Base-by-base conservation (phyloP, 2,113 vertebrate species). In the Climacteris rufus region DNA sequence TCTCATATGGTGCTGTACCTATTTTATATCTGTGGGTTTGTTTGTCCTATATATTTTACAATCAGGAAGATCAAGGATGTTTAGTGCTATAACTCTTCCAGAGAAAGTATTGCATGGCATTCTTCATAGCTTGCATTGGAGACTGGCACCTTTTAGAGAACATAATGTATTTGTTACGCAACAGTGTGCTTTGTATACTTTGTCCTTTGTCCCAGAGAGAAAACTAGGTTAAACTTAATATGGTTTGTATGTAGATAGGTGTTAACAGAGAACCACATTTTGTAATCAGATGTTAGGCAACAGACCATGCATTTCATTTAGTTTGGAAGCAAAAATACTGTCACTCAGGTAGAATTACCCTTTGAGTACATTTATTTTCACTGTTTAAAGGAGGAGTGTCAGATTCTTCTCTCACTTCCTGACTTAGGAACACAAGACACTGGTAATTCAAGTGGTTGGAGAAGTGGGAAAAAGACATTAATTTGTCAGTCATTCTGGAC, bases 161-260 rank as follows among this genome's bases (percentile, higher is more conserved):
- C 74, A 45, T 22, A 42, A 79, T 72, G 37, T 83, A 49, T 93
- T 86, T 71, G 60, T 96, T 95, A 68, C 80, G 63, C 83, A 94
- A 96, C n/a, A 31, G 3, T 31, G 7, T 20, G 33, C 24, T 88
- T 93, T 86, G 87, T 89, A 74, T 83, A 75, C 93, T 85, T 92
- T 93, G 47, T 92, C 45, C 79, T 95, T 90, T 94, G 83, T 89
- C 64, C 83, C 64, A 92, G 64, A 90, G 39, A 89, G 59, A 95
- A 90, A 96, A 95, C 47, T 94, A 89, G 94, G 94, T 89, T 94
- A 93, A 78, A 81, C n/a, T 71, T 81, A 80, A 89, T 92, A 40
- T 35, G 50, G 39, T 44, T 88, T 92, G 27, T 61, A 74, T 77
- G 63, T 86, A 53, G 30, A 90, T 78, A 89, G 71, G 59, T 83